Percentiles rank a stretch among this genome's conserved stretches.
Evolutionary conservation across 92 coral and sea anemone species (phyloP).

Genomic region (Plumapathes pennacea): DNA sequence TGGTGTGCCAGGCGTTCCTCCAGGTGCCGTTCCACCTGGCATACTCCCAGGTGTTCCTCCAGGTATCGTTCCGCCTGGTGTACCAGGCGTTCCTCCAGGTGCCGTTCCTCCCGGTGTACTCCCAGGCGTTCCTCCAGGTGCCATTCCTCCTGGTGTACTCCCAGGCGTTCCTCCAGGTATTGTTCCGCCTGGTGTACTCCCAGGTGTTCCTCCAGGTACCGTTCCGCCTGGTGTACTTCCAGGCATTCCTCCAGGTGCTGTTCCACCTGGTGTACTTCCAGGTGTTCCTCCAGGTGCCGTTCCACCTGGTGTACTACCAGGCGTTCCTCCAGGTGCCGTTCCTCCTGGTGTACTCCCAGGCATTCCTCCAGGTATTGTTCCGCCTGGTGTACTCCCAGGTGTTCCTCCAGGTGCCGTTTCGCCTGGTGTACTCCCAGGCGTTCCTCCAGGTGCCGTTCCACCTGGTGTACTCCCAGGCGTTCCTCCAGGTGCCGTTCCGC

Average conservation of each 20-base stretch:
- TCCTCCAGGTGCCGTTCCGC: not conserved
- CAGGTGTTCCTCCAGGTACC: not conserved
- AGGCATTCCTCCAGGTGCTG: too few species aligned
- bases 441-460: constrained; percentile 6
- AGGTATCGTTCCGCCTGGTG: not conserved
- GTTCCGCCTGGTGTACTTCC: constrained; percentile 1
- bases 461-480: constrained; percentile 8
- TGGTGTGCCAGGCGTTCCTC: not conserved
- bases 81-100: constrained; percentile 18
- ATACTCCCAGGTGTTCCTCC: constrained; percentile 26
- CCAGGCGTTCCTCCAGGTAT: too few species aligned
- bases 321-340: too few species aligned
- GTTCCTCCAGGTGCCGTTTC: not conserved
- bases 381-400: too few species aligned
- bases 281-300: not conserved
- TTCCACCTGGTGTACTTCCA: too few species aligned
- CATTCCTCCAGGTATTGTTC: too few species aligned
- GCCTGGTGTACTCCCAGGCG: constrained; percentile 17
- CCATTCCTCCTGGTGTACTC: not conserved
- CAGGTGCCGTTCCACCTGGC: not conserved
- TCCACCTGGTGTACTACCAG: too few species aligned
- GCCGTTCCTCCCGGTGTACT: constrained; percentile 15
- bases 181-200: not conserved
- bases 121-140: constrained; percentile 12
- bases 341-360: too few species aligned